Percentiles rank a stretch among this genome's conserved stretches.
phyloP scores from a whole-genome alignment of 2,113 vertebrate species.

The Garra rufa region DNA sequence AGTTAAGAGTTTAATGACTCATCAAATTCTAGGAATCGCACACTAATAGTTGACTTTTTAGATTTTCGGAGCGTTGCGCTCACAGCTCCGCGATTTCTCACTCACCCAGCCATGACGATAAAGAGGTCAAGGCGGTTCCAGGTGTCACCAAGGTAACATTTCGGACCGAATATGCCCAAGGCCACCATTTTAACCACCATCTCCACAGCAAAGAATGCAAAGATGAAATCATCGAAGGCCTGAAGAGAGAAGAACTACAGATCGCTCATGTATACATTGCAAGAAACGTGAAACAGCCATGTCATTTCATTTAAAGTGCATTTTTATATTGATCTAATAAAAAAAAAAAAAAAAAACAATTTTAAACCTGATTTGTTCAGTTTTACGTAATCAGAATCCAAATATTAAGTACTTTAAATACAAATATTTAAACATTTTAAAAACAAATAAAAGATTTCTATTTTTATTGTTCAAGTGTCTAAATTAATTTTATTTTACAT shows the following conservation, averaged over 20 bases:
- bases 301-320: neutral
- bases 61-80: neutral
- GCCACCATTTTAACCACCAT: constrained; percentile 92
- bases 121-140: constrained; percentile 92
- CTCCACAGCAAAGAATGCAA: constrained; percentile 90
- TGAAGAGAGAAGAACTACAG: constrained; percentile 56
- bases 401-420: too few relatives aligned
- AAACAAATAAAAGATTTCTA: too few relatives aligned
- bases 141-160: constrained; percentile 88
- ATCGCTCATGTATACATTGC: neutral
- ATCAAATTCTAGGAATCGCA: constrained; percentile 30
- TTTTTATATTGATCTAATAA: neutral
- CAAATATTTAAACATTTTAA: too few relatives aligned
- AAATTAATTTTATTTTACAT: too few relatives aligned
- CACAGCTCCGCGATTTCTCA: constrained; percentile 28
- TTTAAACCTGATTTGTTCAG: neutral
- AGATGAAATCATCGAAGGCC: constrained; percentile 91
- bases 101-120: constrained; percentile 88
- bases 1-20: constrained; percentile 39
- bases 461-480: too few relatives aligned
- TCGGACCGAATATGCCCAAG: constrained; percentile 85
- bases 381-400: neutral
- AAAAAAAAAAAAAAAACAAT: neutral
- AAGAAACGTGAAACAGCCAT: neutral
- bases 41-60: constrained; percentile 35